Conservation (phyloP, 1,140 invertebrate genomes). For the Gryllus bimaculatus region DNA sequence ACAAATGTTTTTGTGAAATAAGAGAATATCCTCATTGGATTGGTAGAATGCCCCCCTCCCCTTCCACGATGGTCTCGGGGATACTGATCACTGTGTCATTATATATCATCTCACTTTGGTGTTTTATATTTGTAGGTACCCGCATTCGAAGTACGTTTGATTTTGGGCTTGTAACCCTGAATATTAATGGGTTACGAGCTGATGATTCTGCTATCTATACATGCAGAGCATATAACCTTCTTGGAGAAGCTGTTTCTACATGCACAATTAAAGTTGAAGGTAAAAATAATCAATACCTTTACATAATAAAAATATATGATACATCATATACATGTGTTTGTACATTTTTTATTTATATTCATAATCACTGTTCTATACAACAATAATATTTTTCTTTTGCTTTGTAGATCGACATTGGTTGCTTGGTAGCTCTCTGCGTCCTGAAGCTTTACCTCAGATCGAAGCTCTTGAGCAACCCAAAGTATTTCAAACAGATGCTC, state of each 20-base stretch:
- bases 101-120: too few relatives aligned
- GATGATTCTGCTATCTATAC: conserved; percentile 92
- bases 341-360: not conserved
- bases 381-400: conserved; percentile 15
- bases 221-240: conserved; percentile 80
- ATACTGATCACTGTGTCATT: not conserved
- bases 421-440: conserved; percentile 79
- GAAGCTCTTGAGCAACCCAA: conserved; percentile 75
- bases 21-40: too few relatives aligned
- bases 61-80: too few relatives aligned
- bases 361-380: not conserved
- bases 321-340: not conserved
- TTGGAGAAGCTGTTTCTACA: conserved; percentile 86
- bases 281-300: conserved; percentile 23
- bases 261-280: conserved; percentile 78
- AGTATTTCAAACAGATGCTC: conserved; percentile 46
- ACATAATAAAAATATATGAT: not conserved
- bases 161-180: conserved; percentile 86
- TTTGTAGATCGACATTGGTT: conserved; percentile 65
- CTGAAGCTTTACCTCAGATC: conserved; percentile 79
- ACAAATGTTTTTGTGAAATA: too few relatives aligned
- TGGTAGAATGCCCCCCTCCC: too few relatives aligned
- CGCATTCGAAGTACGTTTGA: conserved; percentile 82
- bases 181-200: conserved; percentile 72
- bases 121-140: conserved; percentile 37